Evolutionary conservation across 2,797 vertebrate species (phyloP), one percentile per base, ranked within the genome.

Genomic region (Meriones psammophilus): DNA sequence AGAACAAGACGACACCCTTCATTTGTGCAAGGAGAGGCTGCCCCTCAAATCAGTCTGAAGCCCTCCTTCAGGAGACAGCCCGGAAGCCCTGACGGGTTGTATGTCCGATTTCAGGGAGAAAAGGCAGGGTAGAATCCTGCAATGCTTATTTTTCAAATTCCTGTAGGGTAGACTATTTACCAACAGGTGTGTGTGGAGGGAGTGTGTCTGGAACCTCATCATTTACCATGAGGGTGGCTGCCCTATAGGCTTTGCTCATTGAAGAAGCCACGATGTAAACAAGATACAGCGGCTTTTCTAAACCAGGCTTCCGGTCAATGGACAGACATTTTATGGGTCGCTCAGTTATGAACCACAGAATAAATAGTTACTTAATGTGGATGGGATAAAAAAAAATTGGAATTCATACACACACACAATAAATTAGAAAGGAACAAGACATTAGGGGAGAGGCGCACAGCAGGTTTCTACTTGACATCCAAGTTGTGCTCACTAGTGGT

Each of bases 271-370:
- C 36, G 71, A 39, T n/a, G 26, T 39, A 91, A 6, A 10, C 6
- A 85, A 92, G 22, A 17, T 4, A 33, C 8, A n/a, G 33, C 12
- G 94, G n/a, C 26, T 80, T 92, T 46, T 66, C 17, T 58, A 66
- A 77, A 12, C 10, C 39, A 64, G 56, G 33, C 3, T 85, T 81
- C 36, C 39, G 12, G 26, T 71, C 66, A 96, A 81, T 6, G 28
- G 81, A 79, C 24, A 86, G 0, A 64, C 36, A 86, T 77, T 30
- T 94, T 91, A 42, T 58, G 69, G 64, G 68, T 80, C 58, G 18
- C 1, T 81, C 22, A 30, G 62, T 81, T 62, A n/a, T 92, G 22
- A 87, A 77, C 83, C 76, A 69, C 69, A 87, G 83, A 92, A 88
- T 78, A 81, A 91, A 84, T 73, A 79, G 33, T 28, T n/a, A 73